These are phyloP conservation scores for Fragum whitleyi DNA, from an alignment of 2,888 invertebrate genomes.

Conservation along the genomic window DNA sequence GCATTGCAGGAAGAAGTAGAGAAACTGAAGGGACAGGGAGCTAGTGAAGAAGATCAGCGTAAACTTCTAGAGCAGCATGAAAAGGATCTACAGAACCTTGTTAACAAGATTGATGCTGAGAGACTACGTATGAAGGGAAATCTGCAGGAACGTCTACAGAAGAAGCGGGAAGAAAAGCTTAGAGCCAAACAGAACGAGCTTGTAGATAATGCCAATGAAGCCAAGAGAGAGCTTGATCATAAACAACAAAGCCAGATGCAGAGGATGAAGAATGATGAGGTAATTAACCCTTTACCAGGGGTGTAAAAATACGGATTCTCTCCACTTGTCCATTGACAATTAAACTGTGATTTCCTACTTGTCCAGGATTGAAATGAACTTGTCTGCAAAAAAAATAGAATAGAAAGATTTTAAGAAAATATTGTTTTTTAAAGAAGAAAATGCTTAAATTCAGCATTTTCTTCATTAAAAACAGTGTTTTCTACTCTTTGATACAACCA, in stretches of 20 bases:
- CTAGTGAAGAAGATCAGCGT: conserved; percentile 79
- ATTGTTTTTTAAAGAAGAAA: no score
- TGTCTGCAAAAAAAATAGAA: no score
- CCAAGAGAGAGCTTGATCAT: conserved; percentile 75
- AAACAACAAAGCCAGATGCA: conserved; percentile 78
- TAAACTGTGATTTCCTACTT: no score
- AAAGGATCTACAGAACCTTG: conserved; percentile 77
- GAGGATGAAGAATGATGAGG: conserved; percentile 80
- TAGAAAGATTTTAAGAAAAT: no score
- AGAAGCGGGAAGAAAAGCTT: conserved; percentile 78
- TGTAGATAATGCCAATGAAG: conserved; percentile 70
- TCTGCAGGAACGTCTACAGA: conserved; percentile 80
- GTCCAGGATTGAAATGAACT: no score
- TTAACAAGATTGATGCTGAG: conserved; percentile 83
- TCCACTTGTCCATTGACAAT: no score
- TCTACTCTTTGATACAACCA: no score
- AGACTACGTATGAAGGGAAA: conserved; percentile 81
- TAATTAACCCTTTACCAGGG: conserved; percentile 35
- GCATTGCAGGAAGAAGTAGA: conserved; percentile 79
- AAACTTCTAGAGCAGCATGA: conserved; percentile 80
- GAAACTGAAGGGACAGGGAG: conserved; percentile 74
- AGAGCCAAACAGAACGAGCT: conserved; percentile 75
- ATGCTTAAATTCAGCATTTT: no score
- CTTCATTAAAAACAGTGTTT: no score
- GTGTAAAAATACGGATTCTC: no score